Evolutionary conservation across 1,140 invertebrate species (phyloP), one percentile per base, ranked within the genome.

Genomic region (Magallana gigas): DNA sequence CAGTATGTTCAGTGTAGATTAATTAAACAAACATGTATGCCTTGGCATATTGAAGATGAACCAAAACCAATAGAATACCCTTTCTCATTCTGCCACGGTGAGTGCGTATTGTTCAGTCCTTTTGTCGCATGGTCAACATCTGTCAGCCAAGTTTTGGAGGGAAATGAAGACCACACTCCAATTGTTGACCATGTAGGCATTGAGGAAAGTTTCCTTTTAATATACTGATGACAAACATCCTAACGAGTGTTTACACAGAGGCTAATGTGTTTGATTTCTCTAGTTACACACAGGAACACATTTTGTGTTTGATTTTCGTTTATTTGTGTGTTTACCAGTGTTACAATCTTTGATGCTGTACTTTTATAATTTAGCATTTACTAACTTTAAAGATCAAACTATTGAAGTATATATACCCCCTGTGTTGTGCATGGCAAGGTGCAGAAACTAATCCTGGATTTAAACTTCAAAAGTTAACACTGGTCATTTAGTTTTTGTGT

Each of bases 381-480:
- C 36, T 48, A 48, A 48, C 36, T 48, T 48, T 48, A 48, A 48
- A 48, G 36, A 48, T 48, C 36, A 48, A 48, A 48, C 36, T 48
- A 76, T 76, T 2, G 12, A 9, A 76, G 23, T 29, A 76, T 76
- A n/a, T 18, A 64, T 76, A 29, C 3, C 14, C 23, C 23, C 68
- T 29, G 23, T 29, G 14, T 36, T 29, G 23, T 76, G 68, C 68
- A 76, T 76, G 68, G 36, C 36, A 16, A 76, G 23, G 68, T 76
- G 68, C 68, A 76, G 68, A 76, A 76, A 76, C 23, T 76, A 76
- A 76, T 76, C 68, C 68, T 4, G 68, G 68, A 76, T 76, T 76
- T 76, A 76, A 76, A 76, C 68, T 76, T 76, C 68, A 76, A 76
- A 76, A 76, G 68, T 76, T 76, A 76, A 76, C 23, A 76, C 68